Evolutionary conservation across 2,113 vertebrate genomes (phyloP), one percentile per base, ranked within the genome.

Genomic region (Condylura cristata): DNA sequence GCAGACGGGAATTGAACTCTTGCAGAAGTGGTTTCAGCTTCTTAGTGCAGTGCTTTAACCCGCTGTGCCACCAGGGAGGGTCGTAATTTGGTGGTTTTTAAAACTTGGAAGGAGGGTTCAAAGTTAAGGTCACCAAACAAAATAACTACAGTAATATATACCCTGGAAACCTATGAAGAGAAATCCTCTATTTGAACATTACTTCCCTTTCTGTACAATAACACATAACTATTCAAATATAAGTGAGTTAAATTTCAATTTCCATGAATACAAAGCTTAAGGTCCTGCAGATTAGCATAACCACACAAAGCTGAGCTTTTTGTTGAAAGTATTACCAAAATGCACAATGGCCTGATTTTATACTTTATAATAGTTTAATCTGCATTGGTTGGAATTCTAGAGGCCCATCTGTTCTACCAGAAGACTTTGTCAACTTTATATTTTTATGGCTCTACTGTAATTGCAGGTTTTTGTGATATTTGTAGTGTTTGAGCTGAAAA

Each of bases 321-420:
- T 97, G 94, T 96, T 97, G 95, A 97, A 96, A 92, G 84, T 96
- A 91, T 91, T 95, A 97, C 96, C 97, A 92, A 97, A 97, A 97
- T 98, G 98, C 91, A 98, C 96, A 98, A 94, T 98, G 95, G 87
- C 78, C 97, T 98, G 97, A 97, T 98, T 98, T 98, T 97, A 97
- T 97, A 96, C 96, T 97, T 97, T 90, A 30, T 97, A 97, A 97
- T 92, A 98, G 95, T 96, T 95, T 97, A 95, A 97, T 97, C 80
- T 97, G 66, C n/a, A 14, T 96, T 97, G 94, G 97, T 98, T 95
- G 71, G 97, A 98, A 98, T 85, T 95, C 89, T 95, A 94, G 82
- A 97, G 1, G 78, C 79, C 96, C n/a, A 0, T 96, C 94, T 95
- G 96, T 98, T 98, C 94, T 94, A 89, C 94, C 91, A 93, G 95